A percentile compares a stretch with the other conserved stretches of the same genome.
phyloP scores from a whole-genome alignment of 2,797 vertebrate species.

The Lindbergichthys nudifrons region DNA sequence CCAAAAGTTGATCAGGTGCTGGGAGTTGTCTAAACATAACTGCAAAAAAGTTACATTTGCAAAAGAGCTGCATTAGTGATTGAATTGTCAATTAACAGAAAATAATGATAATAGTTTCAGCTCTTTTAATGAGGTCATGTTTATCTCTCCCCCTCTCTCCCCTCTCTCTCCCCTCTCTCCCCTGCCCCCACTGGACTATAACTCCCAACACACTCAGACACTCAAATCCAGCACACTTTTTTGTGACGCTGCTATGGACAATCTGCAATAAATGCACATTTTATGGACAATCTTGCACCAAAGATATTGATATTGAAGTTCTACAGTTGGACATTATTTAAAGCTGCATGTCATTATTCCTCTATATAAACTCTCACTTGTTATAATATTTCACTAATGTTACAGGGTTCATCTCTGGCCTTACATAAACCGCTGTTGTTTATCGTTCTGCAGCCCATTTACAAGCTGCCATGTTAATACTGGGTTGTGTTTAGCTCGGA shows the following conservation, averaged over 20 bases:
- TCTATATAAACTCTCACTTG: not conserved
- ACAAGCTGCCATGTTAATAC: constrained; percentile 45
- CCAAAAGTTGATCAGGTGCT: not conserved
- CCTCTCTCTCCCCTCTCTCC: too few species aligned
- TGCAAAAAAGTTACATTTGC: not conserved
- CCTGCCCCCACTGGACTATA: too few species aligned
- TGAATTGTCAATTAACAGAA: too few species aligned
- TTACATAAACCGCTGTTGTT: constrained; percentile 32
- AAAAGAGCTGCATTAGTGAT: too few species aligned
- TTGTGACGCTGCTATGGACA: too few species aligned
- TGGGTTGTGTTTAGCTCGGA: constrained; percentile 12
- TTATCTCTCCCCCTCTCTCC: too few species aligned
- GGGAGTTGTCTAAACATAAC: not conserved
- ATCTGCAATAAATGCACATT: too few species aligned
- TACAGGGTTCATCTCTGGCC: not conserved
- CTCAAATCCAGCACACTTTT: too few species aligned
- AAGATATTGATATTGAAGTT: not conserved
- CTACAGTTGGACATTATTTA: constrained; percentile 2
- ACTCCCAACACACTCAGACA: too few species aligned
- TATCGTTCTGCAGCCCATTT: constrained; percentile 18
- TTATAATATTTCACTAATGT: not conserved
- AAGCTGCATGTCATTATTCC: constrained; percentile 9
- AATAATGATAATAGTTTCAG: too few species aligned
- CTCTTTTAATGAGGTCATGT: too few species aligned
- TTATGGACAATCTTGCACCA: too few species aligned